Evolutionary conservation across 2,797 vertebrate species (phyloP).

Genomic region (Thaleichthys pacificus): DNA sequence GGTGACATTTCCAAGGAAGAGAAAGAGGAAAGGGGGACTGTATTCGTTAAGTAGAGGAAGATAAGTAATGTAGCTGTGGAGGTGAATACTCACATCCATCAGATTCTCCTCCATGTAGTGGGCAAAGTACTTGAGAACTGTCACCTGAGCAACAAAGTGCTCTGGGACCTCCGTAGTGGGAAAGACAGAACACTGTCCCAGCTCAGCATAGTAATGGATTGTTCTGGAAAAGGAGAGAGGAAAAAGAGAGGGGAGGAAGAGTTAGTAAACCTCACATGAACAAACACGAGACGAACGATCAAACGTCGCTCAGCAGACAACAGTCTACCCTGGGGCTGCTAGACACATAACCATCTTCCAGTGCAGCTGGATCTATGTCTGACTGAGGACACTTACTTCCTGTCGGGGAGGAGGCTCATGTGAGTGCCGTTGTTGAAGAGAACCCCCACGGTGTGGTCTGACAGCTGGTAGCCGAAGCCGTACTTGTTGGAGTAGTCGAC

Average conservation of each 20-base stretch:
- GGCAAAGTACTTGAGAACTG: conserved; percentile 96
- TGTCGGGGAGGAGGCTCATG: conserved; percentile 96
- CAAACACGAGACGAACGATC: conserved; percentile 9
- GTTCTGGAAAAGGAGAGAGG: conserved; percentile 74
- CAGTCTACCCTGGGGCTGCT: not conserved
- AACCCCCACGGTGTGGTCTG: conserved; percentile 95
- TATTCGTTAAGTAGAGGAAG: not conserved
- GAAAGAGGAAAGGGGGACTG: not conserved
- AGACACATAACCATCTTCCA: not conserved
- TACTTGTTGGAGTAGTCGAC: conserved; percentile 99
- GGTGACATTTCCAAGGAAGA: not conserved
- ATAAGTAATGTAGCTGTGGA: not conserved
- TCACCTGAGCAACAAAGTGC: conserved; percentile 94
- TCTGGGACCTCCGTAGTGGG: conserved; percentile 88
- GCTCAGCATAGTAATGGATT: conserved; percentile 93
- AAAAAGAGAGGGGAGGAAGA: not conserved
- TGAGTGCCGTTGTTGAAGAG: conserved; percentile 98
- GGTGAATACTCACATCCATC: conserved; percentile 91
- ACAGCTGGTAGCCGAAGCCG: conserved; percentile 97
- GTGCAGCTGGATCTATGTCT: not conserved
- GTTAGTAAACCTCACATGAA: conserved; percentile 24
- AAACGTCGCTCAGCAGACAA: conserved; percentile 19
- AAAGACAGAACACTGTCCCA: conserved; percentile 92
- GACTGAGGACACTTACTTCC: conserved; percentile 81
- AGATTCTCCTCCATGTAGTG: conserved; percentile 99